A percentile compares a stretch with the other conserved stretches of the same genome.
Evolutionary conservation across 2,888 invertebrate species (phyloP).

Genomic region (Drosophila imparisetae): DNA sequence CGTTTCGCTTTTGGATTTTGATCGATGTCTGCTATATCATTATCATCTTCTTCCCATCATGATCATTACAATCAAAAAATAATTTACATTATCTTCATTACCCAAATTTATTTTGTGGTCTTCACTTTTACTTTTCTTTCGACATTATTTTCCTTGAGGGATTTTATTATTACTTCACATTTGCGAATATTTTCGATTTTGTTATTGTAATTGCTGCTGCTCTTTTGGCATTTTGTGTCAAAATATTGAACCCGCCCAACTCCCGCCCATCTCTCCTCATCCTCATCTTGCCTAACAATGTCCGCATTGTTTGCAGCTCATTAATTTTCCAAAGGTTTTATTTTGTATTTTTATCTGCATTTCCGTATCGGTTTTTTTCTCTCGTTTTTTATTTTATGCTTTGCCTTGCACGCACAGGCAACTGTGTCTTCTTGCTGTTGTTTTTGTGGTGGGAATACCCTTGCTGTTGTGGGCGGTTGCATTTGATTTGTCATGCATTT

Average conservation of each 20-base stretch:
- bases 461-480: constrained; percentile 3
- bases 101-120: constrained; percentile 31
- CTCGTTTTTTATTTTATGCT: constrained; percentile 12
- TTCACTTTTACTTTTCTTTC: constrained; percentile 53
- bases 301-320: constrained; percentile 78
- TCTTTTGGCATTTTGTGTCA: constrained; percentile 66
- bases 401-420: constrained; percentile 61
- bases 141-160: constrained; percentile 39
- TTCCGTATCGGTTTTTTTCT: constrained; percentile 63
- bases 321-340: constrained; percentile 74
- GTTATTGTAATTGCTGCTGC: constrained; percentile 19
- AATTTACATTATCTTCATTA: constrained; percentile 33
- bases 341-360: constrained; percentile 73
- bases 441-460: constrained; percentile 18
- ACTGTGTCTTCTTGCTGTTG: constrained; percentile 26
- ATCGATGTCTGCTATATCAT: constrained; percentile 54
- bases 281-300: constrained; percentile 59
- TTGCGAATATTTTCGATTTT: constrained; percentile 2
- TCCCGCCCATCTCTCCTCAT: background rate
- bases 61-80: constrained; percentile 18
- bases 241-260: constrained; percentile 48
- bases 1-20: constrained; percentile 53
- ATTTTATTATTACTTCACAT: constrained; percentile 32
- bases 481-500: constrained; percentile 8
- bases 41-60: constrained; percentile 25